Evolutionary conservation across 2,797 vertebrate species (phyloP).

Genomic region (Gobio occitaniae): DNA sequence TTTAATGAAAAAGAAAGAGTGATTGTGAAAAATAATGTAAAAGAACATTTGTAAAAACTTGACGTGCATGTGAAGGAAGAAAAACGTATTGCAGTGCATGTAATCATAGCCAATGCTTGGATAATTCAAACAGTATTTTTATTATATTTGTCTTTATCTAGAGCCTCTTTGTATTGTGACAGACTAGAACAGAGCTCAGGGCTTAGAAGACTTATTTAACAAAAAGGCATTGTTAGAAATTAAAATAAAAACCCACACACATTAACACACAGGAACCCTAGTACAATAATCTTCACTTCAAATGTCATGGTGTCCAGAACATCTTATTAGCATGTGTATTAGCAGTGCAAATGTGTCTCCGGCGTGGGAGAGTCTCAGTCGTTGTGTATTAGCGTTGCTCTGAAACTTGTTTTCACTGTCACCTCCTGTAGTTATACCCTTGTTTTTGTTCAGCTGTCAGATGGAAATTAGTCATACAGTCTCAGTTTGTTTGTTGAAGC

Average conservation of each 20-base stretch:
- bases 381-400: constrained; percentile 30
- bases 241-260: not conserved
- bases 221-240: not conserved
- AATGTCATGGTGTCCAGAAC: constrained; percentile 2
- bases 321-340: constrained; percentile 47
- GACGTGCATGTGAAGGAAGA: not conserved
- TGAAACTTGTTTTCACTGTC: constrained; percentile 44
- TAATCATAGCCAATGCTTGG: not conserved
- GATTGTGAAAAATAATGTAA: too few relatives aligned
- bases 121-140: constrained; percentile 27
- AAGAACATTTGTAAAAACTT: not conserved
- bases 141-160: not conserved
- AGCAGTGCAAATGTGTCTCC: not conserved
- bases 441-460: constrained; percentile 34
- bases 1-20: not conserved
- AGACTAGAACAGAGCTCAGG: not conserved
- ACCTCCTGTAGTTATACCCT: constrained; percentile 48
- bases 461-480: constrained; percentile 29
- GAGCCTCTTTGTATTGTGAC: not conserved
- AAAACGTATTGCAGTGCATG: not conserved
- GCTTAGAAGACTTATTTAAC: not conserved
- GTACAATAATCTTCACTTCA: constrained; percentile 5
- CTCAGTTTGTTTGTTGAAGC: constrained; percentile 3
- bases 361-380: not conserved
- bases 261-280: not conserved